Base-by-base conservation (phyloP, 2,888 invertebrate species). In the Dasysyrphus tricinctus region DNA sequence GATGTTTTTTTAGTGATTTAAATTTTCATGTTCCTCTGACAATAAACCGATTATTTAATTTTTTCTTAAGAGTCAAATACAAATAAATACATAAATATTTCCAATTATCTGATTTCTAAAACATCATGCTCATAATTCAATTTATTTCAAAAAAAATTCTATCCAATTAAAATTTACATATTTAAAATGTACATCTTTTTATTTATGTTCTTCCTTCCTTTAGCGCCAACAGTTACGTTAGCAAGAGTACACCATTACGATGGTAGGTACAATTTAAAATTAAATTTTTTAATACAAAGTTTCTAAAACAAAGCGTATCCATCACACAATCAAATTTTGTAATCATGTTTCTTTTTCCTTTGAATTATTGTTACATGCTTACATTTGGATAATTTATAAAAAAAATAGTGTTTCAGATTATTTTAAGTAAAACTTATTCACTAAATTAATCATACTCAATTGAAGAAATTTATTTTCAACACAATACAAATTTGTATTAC, bases 231-330 rank as follows among this genome's bases (percentile, higher is more conserved):
- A 90, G 91, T 24, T 89, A 90, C 84, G 90, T 89, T 87, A 91
- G 90, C 88, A 92, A 91, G 80, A 90, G 89, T 75, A 92, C 92
- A 34, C 91, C 92, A 34, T 88, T 92, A 32, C 91, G 92, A 91
- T 92, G 92, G 92, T 54, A 54, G 54, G 54, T 54, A 32, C 24
- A 24, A 29, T 29, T 12, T 24, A 24, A 11, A 51, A 24, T 24
- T 51, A 12, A 6, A 24, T 51, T 51, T 29, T 2, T 54, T 0
- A 4, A 44, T 12, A 47, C 11, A 81, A 49, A 67, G 63, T 79
- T 73, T 73, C 16, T 19, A 39, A 73, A 74, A 39, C 51, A 80
- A 44, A 49, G 34, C 67, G 14, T 12, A 67, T 49, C 57, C 85
- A 81, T 78, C 81, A 81, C 81, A 81, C 73, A 16, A 49, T 34